Evolutionary conservation across 2,797 vertebrate genomes (phyloP).

Genomic region (Macroramphosus scolopax): DNA sequence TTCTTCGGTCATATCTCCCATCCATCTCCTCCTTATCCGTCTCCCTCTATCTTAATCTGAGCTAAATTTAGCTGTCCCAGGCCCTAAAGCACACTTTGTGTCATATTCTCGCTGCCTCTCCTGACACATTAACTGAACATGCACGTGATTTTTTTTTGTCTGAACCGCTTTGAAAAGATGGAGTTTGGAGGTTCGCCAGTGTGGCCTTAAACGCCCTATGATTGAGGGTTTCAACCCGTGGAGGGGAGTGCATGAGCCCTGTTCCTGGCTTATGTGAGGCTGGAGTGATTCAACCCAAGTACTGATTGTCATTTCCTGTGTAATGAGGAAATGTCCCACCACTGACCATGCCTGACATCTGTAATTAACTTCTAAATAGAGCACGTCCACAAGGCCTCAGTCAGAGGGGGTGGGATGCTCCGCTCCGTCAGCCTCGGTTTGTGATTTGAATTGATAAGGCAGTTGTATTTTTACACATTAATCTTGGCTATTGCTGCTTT

Average conservation of each 20-base stretch:
- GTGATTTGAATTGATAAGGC: conserved; percentile 49
- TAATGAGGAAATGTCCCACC: conserved; percentile 44
- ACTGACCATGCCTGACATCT: conserved; percentile 56
- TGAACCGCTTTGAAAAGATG: conserved; percentile 1
- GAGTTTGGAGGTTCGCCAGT: background rate
- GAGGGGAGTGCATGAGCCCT: conserved; percentile 2
- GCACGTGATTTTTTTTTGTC: background rate
- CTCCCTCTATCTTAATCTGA: conserved; percentile 22
- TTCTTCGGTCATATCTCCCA: conserved; percentile 17
- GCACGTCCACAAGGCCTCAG: conserved; percentile 16
- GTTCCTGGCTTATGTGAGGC: conserved; percentile 23
- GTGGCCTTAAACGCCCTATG: conserved; percentile 1
- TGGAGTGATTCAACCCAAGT: conserved; percentile 34
- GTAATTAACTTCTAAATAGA: conserved; percentile 51
- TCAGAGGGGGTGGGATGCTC: conserved; percentile 10
- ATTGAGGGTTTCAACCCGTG: background rate
- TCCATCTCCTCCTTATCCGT: conserved; percentile 17
- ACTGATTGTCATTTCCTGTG: conserved; percentile 40
- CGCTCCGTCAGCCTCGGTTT: conserved; percentile 34
- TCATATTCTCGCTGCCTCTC: conserved; percentile 3
- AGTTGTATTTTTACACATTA: conserved; percentile 27
- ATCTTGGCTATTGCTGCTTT: conserved; percentile 40
- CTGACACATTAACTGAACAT: conserved; percentile 5
- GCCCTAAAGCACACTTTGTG: conserved; percentile 8
- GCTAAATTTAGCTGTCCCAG: conserved; percentile 8